Conservation (phyloP, 37 sponge, comb jelly and placozoan genomes). For the Cladorhizidae sp. region DNA sequence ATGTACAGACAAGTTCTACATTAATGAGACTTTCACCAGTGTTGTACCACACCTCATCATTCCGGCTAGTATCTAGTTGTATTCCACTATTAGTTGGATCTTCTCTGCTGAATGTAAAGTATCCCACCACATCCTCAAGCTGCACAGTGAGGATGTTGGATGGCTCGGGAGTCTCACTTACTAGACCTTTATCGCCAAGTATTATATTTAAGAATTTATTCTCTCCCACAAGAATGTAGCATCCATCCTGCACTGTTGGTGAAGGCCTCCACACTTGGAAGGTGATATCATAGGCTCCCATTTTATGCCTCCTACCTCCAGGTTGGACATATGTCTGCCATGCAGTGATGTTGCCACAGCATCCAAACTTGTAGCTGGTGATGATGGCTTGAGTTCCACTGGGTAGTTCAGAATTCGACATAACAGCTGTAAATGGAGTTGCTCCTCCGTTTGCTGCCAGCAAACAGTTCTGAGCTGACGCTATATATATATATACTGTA, state of each 20-base stretch:
- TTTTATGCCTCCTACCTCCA: slow-evolving; percentile 9
- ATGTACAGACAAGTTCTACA: too few species aligned
- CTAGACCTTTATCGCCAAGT: not conserved
- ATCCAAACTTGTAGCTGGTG: slow-evolving; percentile 13
- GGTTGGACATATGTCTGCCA: slow-evolving; percentile 14
- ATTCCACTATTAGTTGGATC: not conserved
- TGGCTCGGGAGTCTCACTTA: not conserved
- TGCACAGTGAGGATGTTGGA: slow-evolving; percentile 3
- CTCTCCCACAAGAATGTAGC: slow-evolving; percentile 9
- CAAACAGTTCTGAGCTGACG: not conserved
- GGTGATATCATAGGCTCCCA: not conserved
- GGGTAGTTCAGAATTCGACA: not conserved
- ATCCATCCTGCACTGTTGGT: not conserved
- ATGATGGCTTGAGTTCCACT: slow-evolving; percentile 10
- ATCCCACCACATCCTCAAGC: slow-evolving; percentile 13
- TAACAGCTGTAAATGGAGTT: not conserved
- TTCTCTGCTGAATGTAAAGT: not conserved
- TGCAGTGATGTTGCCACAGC: slow-evolving; percentile 13
- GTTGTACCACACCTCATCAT: not conserved
- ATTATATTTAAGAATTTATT: slow-evolving; percentile 7
- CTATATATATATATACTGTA: not conserved
- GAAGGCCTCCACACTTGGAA: slow-evolving; percentile 33
- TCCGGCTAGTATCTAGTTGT: not conserved
- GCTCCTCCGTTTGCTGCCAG: too few species aligned
- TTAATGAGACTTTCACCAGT: too few species aligned